A percentile compares a stretch with the other conserved stretches of the same genome.
phyloP scores from a whole-genome alignment of 2,113 vertebrate species.

The Nothobranchius kuhntae region DNA sequence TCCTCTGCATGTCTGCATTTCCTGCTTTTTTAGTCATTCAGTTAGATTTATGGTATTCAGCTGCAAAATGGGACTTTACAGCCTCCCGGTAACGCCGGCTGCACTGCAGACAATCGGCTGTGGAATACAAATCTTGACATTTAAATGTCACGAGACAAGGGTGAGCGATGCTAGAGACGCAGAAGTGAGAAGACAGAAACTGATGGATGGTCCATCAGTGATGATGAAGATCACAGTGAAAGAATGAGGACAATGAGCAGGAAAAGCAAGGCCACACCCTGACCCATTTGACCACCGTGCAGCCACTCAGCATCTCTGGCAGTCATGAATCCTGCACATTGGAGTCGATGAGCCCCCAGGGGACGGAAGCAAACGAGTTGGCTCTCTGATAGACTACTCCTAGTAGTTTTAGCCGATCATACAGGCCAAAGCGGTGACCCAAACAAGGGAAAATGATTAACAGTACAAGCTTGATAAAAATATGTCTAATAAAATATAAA shows the following conservation, averaged over 20 bases:
- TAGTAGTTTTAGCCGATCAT: slow-evolving; percentile 8
- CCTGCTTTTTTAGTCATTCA: slow-evolving; percentile 25
- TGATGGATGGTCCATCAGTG: slow-evolving; percentile 26
- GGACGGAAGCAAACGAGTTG: slow-evolving; percentile 31
- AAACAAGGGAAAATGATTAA: neutral
- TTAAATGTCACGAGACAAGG: slow-evolving; percentile 12
- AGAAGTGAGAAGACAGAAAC: neutral
- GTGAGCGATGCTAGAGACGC: neutral
- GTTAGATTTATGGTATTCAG: slow-evolving; percentile 14
- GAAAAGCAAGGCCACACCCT: slow-evolving; percentile 65
- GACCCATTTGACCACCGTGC: slow-evolving; percentile 62
- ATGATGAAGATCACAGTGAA: slow-evolving; percentile 55
- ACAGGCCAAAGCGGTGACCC: neutral
- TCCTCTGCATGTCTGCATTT: slow-evolving; percentile 19
- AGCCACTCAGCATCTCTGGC: slow-evolving; percentile 56
- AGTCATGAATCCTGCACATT: slow-evolving; percentile 63
- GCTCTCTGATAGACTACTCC: slow-evolving; percentile 5
- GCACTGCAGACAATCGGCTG: slow-evolving; percentile 48
- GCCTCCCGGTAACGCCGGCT: slow-evolving; percentile 66
- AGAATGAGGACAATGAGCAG: slow-evolving; percentile 72
- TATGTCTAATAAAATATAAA: neutral
- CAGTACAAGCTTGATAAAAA: neutral
- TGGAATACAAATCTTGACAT: slow-evolving; percentile 45
- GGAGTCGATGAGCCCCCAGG: slow-evolving; percentile 44
- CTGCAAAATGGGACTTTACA: slow-evolving; percentile 11